A percentile compares a stretch with the other conserved stretches of the same genome.
Evolutionary conservation across 2,113 vertebrate genomes (phyloP).

Genomic region (Otus sunia): DNA sequence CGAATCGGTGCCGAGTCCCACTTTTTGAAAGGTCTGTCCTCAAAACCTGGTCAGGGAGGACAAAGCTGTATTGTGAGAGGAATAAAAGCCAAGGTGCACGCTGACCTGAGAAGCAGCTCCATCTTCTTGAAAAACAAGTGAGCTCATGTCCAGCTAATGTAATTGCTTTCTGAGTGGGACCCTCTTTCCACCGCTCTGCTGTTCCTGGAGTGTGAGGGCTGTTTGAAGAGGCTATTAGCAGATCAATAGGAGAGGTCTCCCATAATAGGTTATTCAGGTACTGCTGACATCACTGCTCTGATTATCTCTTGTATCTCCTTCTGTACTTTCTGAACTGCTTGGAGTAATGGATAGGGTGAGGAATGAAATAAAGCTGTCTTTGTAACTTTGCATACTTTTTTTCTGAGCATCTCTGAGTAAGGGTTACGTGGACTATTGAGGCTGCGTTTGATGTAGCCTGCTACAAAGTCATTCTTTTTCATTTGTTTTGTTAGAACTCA

Average conservation of each 20-base stretch:
- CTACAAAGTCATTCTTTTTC: neutral
- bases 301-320: conserved; percentile 32
- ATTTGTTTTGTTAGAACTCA: neutral
- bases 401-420: neutral
- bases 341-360: neutral
- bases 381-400: neutral
- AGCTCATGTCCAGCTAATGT: conserved; percentile 35
- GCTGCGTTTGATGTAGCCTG: neutral
- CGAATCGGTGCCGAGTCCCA: neutral
- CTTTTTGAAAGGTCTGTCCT: neutral
- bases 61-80: neutral
- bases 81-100: neutral
- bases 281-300: conserved; percentile 29
- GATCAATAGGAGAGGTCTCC: conserved; percentile 34
- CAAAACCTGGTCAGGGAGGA: neutral
- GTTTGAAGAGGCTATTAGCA: conserved; percentile 65
- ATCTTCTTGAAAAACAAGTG: conserved; percentile 37
- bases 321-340: conserved; percentile 2
- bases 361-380: neutral
- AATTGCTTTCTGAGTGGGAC: conserved; percentile 51
- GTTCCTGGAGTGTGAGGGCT: conserved; percentile 43
- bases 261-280: conserved; percentile 44
- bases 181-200: neutral
- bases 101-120: conserved; percentile 31
- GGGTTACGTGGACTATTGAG: neutral